Evolutionary conservation across 2,888 invertebrate genomes (phyloP), one percentile per base, ranked within the genome.

Genomic region (Camponotus fellah): DNA sequence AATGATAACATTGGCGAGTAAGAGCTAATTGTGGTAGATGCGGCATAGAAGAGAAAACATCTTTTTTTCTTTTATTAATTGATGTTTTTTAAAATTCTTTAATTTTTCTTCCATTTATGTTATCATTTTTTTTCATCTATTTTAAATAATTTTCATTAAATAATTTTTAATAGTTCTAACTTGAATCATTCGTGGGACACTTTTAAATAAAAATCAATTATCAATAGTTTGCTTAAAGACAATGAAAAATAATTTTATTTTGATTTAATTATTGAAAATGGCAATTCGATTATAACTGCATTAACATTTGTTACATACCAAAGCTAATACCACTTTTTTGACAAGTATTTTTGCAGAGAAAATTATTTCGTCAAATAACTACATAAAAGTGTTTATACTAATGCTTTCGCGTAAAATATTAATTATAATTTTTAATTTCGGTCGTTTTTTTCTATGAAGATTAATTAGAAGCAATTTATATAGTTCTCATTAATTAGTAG

Each of bases 261-360:
- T 60, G 14, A 60, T 32, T 32, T 58, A 58, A 26, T 58, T 60
- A 60, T 60, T 6, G 60, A 60, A 26, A 60, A 17, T 60, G 60
- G 32, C 32, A 26, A 26, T 26, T 32, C 32, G 17, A 14, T 26
- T 3, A 14, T 14, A 26, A 60, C 26, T 26, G 58, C 60, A 32
- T 60, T 8, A 62, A 34, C 17, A 62, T 62, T 26, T 60, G 60
- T 60, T 60, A 60, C 32, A 32, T 14, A 34, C 17, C 34, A 17
- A 34, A 62, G 8, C 17, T 32, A 32, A 14, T 34, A 34, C 34
- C 9, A 32, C 17, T 9, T 32, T 3, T 32, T 17, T 62, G 4
- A 62, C 17, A 3, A 8, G 34, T 32, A 34, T 34, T 3, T 10
- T 32, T 14, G 26, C 60, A 32, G 34, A 32, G 34, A 62, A 62